These are phyloP conservation scores for Streptopelia turtur DNA, from an alignment of 2,797 vertebrate species.

Conservation along the genomic window DNA sequence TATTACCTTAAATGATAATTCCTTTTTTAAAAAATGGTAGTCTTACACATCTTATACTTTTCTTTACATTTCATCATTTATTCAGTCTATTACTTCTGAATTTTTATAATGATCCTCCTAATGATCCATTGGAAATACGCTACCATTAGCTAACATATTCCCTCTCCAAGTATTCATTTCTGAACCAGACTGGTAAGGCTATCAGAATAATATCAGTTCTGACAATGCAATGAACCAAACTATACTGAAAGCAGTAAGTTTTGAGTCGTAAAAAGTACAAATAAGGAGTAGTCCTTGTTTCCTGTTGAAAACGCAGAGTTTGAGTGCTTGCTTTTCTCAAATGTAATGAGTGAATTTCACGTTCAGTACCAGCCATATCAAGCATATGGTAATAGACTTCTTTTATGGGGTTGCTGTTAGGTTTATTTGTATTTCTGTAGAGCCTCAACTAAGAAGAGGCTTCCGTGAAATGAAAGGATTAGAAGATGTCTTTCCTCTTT, in stretches of 20 bases:
- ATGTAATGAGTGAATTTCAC: not conserved
- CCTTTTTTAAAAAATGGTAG: not conserved
- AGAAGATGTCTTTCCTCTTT: not conserved
- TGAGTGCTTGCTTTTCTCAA: not conserved
- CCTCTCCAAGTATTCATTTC: not conserved
- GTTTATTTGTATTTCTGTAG: not conserved
- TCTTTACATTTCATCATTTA: not conserved
- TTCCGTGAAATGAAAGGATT: not conserved
- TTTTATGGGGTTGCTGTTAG: not conserved
- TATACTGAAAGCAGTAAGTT: not conserved
- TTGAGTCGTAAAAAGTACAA: not conserved
- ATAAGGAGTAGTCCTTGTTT: not conserved
- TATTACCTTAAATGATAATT: not conserved
- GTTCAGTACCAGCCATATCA: not conserved
- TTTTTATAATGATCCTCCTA: not conserved
- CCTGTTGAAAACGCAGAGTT: not conserved
- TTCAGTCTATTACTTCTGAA: not conserved
- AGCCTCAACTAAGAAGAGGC: not conserved
- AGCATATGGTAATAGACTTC: not conserved
- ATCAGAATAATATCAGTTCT: not conserved
- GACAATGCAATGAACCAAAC: not conserved
- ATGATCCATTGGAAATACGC: not conserved
- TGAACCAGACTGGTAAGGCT: not conserved
- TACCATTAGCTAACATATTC: not conserved
- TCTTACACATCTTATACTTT: not conserved